Base-by-base conservation (phyloP, 2,888 invertebrate genomes). In the Hypolimnas misippus region DNA sequence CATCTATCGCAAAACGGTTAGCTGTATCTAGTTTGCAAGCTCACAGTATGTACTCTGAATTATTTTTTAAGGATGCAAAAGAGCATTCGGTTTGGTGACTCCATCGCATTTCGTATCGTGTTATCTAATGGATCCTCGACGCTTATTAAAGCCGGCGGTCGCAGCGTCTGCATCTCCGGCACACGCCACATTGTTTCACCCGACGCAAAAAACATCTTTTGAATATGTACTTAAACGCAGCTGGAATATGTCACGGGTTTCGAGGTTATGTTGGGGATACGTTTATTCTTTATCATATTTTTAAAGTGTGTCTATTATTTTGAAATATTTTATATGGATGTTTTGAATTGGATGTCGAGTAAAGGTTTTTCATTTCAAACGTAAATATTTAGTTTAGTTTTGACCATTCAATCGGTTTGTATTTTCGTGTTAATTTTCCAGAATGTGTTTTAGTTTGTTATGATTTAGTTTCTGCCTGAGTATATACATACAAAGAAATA, bases 121-220 rank as follows among this genome's bases (percentile, higher is more conserved):
- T 16, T 6, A 3, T n/a, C 31, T 19, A 53, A 53, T 53, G 59
- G 46, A 59, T 21, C 21, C 6, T 21, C 53, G 14, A 44, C 16
- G 33, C 46, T 33, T 59, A 59, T 59, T 59, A 59, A 35, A 59
- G 31, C 52, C 40, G 40, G 59, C 52, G 44, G 52, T 52, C 59
- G 53, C 59, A 59, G 59, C 53, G 46, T 53, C 21, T 46, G 59
- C 59, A 59, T 53, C 46, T 59, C 59, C 46, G n/a, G 53, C 44
- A 21, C 17, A 52, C 50, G 38, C 19, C 31, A 40, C 25, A 53
- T 59, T 53, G 59, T 59, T 44, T 59, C 44, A 12, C 21, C 52
- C 35, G 44, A 59, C 25, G 59, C 44, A 25, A 54, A 54, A 53
- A 59, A 49, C 12, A 44, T 49, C 49, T 25, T 49, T 25, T 44